phyloP scores from a whole-genome alignment of 1,140 invertebrate genomes.

The Monochamus saltuarius region DNA sequence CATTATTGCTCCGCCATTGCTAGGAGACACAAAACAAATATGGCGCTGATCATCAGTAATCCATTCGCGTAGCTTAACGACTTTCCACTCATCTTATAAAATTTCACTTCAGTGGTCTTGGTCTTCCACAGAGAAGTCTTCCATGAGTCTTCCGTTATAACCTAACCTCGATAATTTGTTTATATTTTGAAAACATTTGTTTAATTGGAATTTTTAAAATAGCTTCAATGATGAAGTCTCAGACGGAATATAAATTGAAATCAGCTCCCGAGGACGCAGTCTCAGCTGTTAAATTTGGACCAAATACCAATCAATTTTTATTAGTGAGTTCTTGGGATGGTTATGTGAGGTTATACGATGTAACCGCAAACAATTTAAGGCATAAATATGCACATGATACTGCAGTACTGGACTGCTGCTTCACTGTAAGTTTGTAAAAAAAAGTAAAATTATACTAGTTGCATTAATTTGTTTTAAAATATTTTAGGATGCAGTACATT shows the following conservation, averaged over 20 bases:
- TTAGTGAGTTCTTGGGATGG: conserved; percentile 94
- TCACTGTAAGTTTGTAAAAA: conserved; percentile 70
- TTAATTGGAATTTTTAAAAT: too few species aligned
- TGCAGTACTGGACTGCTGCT: conserved; percentile 91
- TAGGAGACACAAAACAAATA: too few species aligned
- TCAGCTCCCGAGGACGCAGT: conserved; percentile 88
- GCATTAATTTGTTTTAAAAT: conserved; percentile 23
- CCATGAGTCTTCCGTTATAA: too few species aligned
- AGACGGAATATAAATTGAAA: conserved; percentile 89
- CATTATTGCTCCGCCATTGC: too few species aligned
- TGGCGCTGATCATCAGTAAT: too few species aligned
- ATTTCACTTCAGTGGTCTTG: too few species aligned
- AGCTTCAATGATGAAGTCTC: conserved; percentile 52
- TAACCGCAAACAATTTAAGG: conserved; percentile 80
- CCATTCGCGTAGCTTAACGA: too few species aligned
- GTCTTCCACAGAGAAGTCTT: too few species aligned
- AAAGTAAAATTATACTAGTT: conserved; percentile 18
- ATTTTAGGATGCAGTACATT: conserved; percentile 86
- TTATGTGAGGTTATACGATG: conserved; percentile 90
- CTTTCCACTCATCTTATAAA: too few species aligned
- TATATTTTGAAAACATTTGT: too few species aligned
- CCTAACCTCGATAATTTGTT: too few species aligned
- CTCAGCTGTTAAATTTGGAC: conserved; percentile 92
- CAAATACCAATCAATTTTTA: conserved; percentile 88
- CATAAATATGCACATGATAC: conserved; percentile 84